Conservation (phyloP, 2,113 vertebrate species). For the Alligator sinensis region DNA sequence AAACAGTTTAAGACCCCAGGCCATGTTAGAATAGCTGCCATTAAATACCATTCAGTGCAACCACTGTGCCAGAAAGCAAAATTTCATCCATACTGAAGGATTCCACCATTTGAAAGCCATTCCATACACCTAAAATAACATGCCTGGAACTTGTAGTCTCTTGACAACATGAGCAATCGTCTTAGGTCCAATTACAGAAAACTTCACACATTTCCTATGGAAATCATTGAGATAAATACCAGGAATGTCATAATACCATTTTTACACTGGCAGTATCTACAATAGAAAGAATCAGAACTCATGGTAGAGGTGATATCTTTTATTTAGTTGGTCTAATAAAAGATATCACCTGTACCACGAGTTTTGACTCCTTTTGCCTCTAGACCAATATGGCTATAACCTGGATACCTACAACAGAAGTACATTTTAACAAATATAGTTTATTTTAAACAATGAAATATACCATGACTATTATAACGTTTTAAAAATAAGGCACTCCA, state of each 20-base stretch:
- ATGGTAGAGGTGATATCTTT: too few relatives aligned
- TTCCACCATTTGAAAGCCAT: neutral
- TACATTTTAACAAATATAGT: neutral
- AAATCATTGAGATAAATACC: neutral
- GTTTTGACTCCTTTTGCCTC: too few relatives aligned
- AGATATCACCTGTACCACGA: too few relatives aligned
- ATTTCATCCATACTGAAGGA: neutral
- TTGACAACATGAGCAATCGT: neutral
- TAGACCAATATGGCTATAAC: too few relatives aligned
- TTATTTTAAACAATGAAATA: neutral
- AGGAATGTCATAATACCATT: neutral
- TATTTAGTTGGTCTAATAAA: too few relatives aligned
- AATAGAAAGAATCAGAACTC: neutral
- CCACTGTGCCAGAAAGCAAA: neutral
- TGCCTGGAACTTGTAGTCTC: neutral
- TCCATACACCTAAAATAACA: neutral
- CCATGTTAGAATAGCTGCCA: neutral
- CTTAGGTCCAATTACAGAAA: neutral
- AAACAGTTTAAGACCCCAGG: neutral
- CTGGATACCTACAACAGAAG: neutral
- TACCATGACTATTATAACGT: neutral
- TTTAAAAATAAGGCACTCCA: constrained; percentile 24
- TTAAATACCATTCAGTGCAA: neutral
- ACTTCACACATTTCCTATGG: neutral
- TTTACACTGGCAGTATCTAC: neutral